Evolutionary conservation across 2,113 vertebrate species (phyloP), one percentile per base, ranked within the genome.

Genomic region (Poeciliopsis retropinna): DNA sequence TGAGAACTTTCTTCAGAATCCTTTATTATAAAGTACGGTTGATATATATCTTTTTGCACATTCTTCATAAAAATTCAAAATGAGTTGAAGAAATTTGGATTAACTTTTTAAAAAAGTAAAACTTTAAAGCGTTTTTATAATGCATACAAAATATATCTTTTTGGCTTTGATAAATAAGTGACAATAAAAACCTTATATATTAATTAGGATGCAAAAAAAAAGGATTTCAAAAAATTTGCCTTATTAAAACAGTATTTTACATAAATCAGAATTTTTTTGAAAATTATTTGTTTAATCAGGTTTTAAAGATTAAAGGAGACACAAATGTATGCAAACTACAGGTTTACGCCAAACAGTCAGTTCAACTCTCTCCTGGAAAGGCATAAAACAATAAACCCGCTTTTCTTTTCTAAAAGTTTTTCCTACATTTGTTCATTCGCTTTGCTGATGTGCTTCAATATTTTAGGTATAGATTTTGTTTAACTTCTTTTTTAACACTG

Each of bases 321-420:
- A 41, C 41, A 63, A 51, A 44, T 79, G 78, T 34, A 67, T 28
- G 37, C 31, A 76, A 81, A 85, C 29, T 32, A 74, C 17, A 69
- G 74, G 75, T 44, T 76, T 19, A 12, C 65, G 62, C 84, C 76
- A 85, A 72, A 73, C 82, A 64, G 73, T 22, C 39, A 41, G 14
- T 41, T 41, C 17, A 47, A 5, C 17, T 47, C 14, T 47, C 17
- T 47, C 44, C 44, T 47, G 14, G 1, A 17, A 44, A 15, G 14
- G 41, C 41, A 44, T 11, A 10, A 57, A 57, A 57, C 51, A 25
- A 57, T 2, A 57, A 57, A 57, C 51, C 22, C 7, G 22, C 22
- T 22, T 22, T 54, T 54, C 7, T 8, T 8, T 22, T 54, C 1
- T 44, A 25, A 25, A 22, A 1, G 1, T 54, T 19, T 19, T 54